Evolutionary conservation across 2,797 vertebrate species (phyloP).

Genomic region (Intellagama lesueurii): DNA sequence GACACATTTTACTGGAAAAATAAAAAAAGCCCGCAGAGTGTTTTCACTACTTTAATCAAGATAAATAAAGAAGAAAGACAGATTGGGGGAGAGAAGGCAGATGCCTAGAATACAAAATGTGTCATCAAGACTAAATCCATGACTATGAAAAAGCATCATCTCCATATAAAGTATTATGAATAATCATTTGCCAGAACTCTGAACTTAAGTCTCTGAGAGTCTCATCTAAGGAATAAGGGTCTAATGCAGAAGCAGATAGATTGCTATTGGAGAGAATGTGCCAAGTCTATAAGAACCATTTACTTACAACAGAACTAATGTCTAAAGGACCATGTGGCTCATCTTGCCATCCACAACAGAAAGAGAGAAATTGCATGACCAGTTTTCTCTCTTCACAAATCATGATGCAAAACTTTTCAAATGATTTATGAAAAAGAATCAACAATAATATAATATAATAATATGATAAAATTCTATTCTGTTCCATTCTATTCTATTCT

Average conservation of each 20-base stretch:
- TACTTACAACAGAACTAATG: too few species aligned
- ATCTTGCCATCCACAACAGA: too few species aligned
- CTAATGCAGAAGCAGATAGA: conserved; percentile 21
- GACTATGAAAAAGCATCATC: conserved; percentile 34
- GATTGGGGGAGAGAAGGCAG: conserved; percentile 35
- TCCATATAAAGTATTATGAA: conserved; percentile 59
- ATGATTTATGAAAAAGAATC: too few species aligned
- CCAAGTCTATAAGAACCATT: conserved; percentile 42
- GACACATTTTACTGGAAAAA: conserved; percentile 46
- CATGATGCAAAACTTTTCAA: neutral
- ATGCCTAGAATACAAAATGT: conserved; percentile 35
- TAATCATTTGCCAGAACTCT: conserved; percentile 60
- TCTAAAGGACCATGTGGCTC: too few species aligned
- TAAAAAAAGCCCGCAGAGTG: conserved; percentile 45
- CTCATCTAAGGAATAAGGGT: conserved; percentile 58
- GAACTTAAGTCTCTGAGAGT: conserved; percentile 17
- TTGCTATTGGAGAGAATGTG: conserved; percentile 48
- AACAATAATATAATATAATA: too few species aligned
- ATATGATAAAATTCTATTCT: too few species aligned
- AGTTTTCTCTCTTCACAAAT: neutral
- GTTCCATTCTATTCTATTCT: too few species aligned
- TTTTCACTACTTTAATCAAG: conserved; percentile 52
- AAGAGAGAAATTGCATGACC: neutral
- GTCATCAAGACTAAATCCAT: conserved; percentile 67
- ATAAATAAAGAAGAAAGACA: conserved; percentile 63